Conservation (phyloP, 1,140 invertebrate species). For the Cotesia typhae region DNA sequence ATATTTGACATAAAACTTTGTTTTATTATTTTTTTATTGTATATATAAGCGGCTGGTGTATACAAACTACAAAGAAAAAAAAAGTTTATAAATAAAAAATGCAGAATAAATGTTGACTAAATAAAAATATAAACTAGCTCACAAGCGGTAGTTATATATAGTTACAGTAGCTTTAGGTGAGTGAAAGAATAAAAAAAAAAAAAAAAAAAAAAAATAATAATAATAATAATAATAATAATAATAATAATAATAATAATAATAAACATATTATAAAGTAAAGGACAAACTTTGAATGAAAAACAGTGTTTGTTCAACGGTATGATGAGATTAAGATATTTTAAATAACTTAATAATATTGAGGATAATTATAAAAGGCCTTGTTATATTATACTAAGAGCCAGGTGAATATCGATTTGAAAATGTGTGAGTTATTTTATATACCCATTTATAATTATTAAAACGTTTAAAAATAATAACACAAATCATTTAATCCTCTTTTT, state of each 20-base stretch:
- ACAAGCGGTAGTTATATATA: no score
- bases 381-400: slow-evolving; percentile 52
- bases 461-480: background rate
- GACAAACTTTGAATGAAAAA: background rate
- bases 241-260: no score
- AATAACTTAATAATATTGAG: slow-evolving; percentile 17
- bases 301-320: background rate
- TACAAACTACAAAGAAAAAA: no score
- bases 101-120: no score
- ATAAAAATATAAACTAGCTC: no score
- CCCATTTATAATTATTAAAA: background rate
- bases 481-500: background rate
- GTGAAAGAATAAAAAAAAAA: background rate
- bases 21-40: no score
- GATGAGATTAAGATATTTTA: background rate
- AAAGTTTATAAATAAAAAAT: no score
- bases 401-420: slow-evolving; percentile 56
- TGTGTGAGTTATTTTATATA: slow-evolving; percentile 42
- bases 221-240: no score
- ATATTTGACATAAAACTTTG: no score
- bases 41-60: no score
- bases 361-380: slow-evolving; percentile 46
- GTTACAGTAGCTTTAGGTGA: no score
- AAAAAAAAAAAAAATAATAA: background rate
- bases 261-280: background rate